Base-by-base conservation (phyloP, 2,888 invertebrate species). In the Yponomeuta evonymella region DNA sequence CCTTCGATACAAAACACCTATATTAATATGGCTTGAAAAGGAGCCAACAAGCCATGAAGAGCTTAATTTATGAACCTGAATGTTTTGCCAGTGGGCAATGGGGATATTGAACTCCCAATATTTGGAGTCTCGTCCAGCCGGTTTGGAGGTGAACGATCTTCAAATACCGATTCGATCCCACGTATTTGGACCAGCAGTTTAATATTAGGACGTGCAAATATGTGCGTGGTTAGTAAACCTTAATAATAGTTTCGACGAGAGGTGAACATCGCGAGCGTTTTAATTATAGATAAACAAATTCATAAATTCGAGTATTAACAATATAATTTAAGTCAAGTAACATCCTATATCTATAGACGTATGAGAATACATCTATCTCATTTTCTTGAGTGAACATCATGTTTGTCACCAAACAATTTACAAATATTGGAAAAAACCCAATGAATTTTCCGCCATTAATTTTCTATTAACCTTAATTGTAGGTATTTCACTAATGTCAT, bases 111-210 rank as follows among this genome's bases (percentile, higher is more conserved):
- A 90, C 91, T 83, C 82, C 78, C 71, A 75, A 79, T 2, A 76
- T 84, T 84, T 75, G 81, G 43, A 43, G 81, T 81, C 79, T 77
- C 84, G 81, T 78, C 79, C 81, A 86, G 83, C 90, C 90, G 90
- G 91, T 92, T 90, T 85, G 79, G 84, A 88, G 92, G 89, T 91
- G 84, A 91, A 90, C 80, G 90, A 78, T 87, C 90, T 82, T 70
- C 75, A 79, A 88, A 43, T 33, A 30, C 64, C 36, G 15, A 30
- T 30, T 5, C 33, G 15, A 66, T 12, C 36, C 15, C 51, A 3
- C 15, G 51, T 67, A 36, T 67, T 67, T 33, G 67, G 36, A 67
- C 86, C 85, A 83, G 83, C 81, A 80, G 83, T 82, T 84, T 83
- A 84, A 48, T 48, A 48, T 29, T 51, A 68, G 11, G 65, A 6